These are phyloP conservation scores for Lissocephala sabroskyi DNA, from an alignment of 2,888 invertebrate species.

Conservation along the genomic window DNA sequence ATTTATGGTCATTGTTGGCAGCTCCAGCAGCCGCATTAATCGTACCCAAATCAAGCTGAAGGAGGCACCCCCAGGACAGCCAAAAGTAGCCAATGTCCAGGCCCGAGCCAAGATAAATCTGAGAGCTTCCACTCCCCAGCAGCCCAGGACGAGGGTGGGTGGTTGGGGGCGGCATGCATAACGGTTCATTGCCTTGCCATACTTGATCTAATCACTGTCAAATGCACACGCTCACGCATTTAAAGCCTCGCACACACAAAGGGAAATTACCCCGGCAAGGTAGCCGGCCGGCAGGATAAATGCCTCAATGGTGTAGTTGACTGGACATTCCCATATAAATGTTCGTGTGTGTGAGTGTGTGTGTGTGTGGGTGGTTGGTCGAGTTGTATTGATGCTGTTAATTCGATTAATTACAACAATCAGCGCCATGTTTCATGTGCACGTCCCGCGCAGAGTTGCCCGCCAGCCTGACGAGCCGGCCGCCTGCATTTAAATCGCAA, in stretches of 20 bases:
- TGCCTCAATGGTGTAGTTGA: background rate
- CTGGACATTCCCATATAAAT: background rate
- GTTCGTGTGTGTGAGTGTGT: background rate
- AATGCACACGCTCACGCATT: constrained; percentile 63
- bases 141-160: constrained; percentile 13
- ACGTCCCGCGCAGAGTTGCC: constrained; percentile 7
- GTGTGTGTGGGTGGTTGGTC: background rate
- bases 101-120: constrained; percentile 16
- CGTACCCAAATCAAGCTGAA: constrained; percentile 44
- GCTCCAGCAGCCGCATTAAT: too few species aligned
- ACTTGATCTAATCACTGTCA: constrained; percentile 70
- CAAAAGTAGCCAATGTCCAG: constrained; percentile 51
- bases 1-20: too few species aligned
- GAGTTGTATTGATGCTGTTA: constrained; percentile 44
- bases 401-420: constrained; percentile 72
- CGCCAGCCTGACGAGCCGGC: background rate
- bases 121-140: constrained; percentile 15
- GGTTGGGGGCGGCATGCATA: constrained; percentile 38
- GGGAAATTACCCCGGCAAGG: background rate
- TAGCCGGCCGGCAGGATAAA: too few species aligned
- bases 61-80: constrained; percentile 10
- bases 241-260: constrained; percentile 52
- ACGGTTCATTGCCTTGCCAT: constrained; percentile 48
- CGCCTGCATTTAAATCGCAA: too few species aligned
- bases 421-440: constrained; percentile 63